Base-by-base conservation (phyloP, 2,888 invertebrate species). In the Ophion costatus region DNA sequence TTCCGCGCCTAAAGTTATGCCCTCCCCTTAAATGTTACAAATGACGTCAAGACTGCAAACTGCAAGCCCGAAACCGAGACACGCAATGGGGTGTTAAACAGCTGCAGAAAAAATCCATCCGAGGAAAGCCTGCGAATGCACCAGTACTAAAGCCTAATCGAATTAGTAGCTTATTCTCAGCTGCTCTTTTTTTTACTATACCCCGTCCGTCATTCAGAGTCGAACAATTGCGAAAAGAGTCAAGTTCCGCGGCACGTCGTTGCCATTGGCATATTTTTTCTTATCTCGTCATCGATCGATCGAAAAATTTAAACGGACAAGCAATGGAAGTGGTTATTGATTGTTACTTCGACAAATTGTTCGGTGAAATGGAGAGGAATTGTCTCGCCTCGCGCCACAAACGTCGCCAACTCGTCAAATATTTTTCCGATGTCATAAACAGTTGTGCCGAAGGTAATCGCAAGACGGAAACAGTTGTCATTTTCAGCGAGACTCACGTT, bases 261-360 rank as follows among this genome's bases (percentile, higher is more conserved):
- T 70, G 17, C 14, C 17, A 17, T 51, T 17, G 17, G 14, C 14
- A 51, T 2, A 2, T 51, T 51, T 38, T 63, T 38, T 29, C 17
- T 45, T 2, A 38, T 59, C 20, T 20, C 5, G 17, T 5, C n/a
- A 3, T 22, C 42, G 51, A 4, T 51, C 51, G 17, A 51, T 17
- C 51, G 51, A 70, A 57, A 70, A 73, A 38, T 63, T 71, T 24
- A 14, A 42, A 69, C 61, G 38, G n/a, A 76, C 71, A 17, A 61
- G 86, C 70, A 59, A 97, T 97, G 97, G 97, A 97, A 93, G 95
- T 96, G 87, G 95, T 97, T 89, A 96, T 98, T 94, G 96, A 97
- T 88, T 96, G 95, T 92, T 97, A 97, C 94, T 97, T 97, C 90
- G 97, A 97, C 88, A 95, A 96, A 91, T 95, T 97, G 69, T 97